Evolutionary conservation across 2,797 vertebrate species (phyloP).

Genomic region (Falco naumanni): DNA sequence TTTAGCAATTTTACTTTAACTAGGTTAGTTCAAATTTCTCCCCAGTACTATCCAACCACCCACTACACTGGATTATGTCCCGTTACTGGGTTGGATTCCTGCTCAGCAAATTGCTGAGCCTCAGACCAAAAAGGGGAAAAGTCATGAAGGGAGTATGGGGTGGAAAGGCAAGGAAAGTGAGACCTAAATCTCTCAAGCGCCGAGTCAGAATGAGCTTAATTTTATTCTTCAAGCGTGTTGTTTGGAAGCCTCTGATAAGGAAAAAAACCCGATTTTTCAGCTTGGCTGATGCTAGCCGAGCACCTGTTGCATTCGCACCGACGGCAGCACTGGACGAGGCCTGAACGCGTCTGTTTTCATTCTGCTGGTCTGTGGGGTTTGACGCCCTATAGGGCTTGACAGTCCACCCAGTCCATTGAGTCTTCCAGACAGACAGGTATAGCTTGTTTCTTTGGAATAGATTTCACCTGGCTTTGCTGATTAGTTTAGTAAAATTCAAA

Average conservation of each 20-base stretch:
- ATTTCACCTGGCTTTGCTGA: conserved; percentile 33
- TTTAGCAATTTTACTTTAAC: neutral
- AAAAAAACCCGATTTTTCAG: neutral
- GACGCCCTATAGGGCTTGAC: conserved; percentile 37
- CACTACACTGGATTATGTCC: conserved; percentile 19
- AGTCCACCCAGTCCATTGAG: neutral
- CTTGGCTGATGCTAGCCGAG: neutral
- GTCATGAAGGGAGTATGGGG: neutral
- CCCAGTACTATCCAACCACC: neutral
- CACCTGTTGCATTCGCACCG: neutral
- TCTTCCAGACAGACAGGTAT: neutral
- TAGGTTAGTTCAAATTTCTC: conserved; percentile 14
- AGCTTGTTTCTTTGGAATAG: neutral
- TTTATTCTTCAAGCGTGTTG: neutral
- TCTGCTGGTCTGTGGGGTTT: conserved; percentile 7
- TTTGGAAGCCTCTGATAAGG: neutral
- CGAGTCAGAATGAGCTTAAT: neutral
- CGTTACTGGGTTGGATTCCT: neutral
- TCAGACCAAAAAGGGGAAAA: neutral
- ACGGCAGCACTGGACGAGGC: neutral
- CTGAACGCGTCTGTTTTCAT: conserved; percentile 44
- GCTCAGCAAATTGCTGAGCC: conserved; percentile 37
- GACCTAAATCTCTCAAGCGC: neutral
- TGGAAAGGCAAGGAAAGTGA: neutral
- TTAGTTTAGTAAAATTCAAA: conserved; percentile 8